Base-by-base conservation (phyloP, 2,888 invertebrate genomes). In the Oeneis ivallda region DNA sequence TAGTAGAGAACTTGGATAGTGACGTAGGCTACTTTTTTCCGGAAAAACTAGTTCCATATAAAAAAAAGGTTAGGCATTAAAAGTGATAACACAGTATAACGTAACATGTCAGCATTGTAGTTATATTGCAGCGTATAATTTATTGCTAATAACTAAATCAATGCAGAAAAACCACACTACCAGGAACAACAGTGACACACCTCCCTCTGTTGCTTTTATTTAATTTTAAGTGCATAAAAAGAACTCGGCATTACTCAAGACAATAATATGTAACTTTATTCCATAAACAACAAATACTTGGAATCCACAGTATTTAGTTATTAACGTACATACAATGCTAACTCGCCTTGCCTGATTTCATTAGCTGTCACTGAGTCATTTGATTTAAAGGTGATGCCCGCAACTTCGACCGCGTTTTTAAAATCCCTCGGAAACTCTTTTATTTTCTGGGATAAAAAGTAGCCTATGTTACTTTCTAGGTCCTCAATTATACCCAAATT, bases 151-250 rank as follows among this genome's bases (percentile, higher is more conserved):
- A 15, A 49, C 10, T 19, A 19, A 45, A 15, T 54, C 62, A 68
- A 66, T 66, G 62, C 54, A 70, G 65, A 67, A 68, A 67, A 67
- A 65, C 53, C 52, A 19, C 41, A 52, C 9, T 70, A 71, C 67
- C 43, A n/a, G 50, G 67, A 66, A 70, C 60, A 53, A 52, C 41
- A 47, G 62, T 68, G 65, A 67, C 65, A 68, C 59, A 61, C 49
- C 47, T 69, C 57, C 32, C 47, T 69, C 57, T 19, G 11, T 10
- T 15, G 13, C 50, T 19, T 52, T 56, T 37, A 15, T 52, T 56
- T 37, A 15, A 53, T 52, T 62, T 41, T 45, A 26, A 26, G 47
- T 61, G 57, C 34, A 62, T 15, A 39, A 45, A 67, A 50, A 17
- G 17, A 34, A 37, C 47, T 9, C 19, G 10, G 17, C 45, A 62